These are phyloP conservation scores for Subanguina moxae DNA, from an alignment of 1,140 invertebrate species.

Conservation along the genomic window DNA sequence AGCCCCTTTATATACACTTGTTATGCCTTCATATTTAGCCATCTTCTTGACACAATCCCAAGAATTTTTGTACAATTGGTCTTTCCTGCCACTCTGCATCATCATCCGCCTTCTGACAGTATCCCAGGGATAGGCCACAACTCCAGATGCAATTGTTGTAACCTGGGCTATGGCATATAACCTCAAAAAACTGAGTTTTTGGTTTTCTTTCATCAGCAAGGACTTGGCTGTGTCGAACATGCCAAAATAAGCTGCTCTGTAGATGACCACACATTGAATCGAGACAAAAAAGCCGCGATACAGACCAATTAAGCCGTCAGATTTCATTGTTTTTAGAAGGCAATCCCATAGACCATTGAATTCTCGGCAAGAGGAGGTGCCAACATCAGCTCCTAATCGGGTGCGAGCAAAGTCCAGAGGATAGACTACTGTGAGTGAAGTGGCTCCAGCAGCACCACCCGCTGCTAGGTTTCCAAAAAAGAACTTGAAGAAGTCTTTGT, in stretches of 20 bases:
- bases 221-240: conserved; percentile 59
- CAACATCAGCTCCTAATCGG: conserved; percentile 57
- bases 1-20: conserved; percentile 64
- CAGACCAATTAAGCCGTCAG: conserved; percentile 57
- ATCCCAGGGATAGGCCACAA: conserved; percentile 66
- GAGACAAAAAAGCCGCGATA: conserved; percentile 60
- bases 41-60: conserved; percentile 63
- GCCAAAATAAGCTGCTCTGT: conserved; percentile 60
- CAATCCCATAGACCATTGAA: conserved; percentile 59
- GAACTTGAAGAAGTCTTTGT: conserved; percentile 78
- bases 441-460: conserved; percentile 59
- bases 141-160: conserved; percentile 64
- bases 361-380: conserved; percentile 49
- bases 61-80: conserved; percentile 63
- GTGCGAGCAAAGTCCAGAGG: conserved; percentile 60
- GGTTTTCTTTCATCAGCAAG: conserved; percentile 45
- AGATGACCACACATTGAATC: conserved; percentile 60
- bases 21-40: conserved; percentile 62
- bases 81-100: conserved; percentile 65
- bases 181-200: conserved; percentile 58
- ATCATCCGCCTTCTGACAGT: conserved; percentile 62
- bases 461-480: conserved; percentile 67
- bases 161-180: conserved; percentile 56
- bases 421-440: conserved; percentile 60
- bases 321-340: conserved; percentile 57